phyloP scores from a whole-genome alignment of 2,113 vertebrate genomes.

The Poeciliopsis prolifica region DNA sequence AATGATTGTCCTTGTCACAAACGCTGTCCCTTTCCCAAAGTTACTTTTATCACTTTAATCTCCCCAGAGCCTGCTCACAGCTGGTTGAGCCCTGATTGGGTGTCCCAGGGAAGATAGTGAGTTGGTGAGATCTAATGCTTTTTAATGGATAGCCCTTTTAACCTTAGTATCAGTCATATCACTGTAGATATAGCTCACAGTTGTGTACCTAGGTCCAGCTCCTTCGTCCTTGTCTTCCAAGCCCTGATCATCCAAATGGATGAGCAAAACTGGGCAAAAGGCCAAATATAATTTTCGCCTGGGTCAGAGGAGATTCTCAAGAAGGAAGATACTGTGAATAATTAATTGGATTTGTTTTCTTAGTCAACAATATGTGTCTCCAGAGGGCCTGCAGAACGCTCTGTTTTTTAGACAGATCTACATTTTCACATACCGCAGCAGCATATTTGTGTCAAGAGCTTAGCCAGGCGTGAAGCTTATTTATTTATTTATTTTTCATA shows the following conservation, averaged over 20 bases:
- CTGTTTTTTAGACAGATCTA: constrained; percentile 37
- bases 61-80: constrained; percentile 10
- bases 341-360: constrained; percentile 68
- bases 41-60: constrained; percentile 24
- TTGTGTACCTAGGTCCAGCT: constrained; percentile 7
- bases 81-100: constrained; percentile 9
- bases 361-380: constrained; percentile 54
- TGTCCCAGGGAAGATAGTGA: constrained; percentile 18
- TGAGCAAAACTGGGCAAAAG: constrained; percentile 49
- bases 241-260: constrained; percentile 30
- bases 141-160: constrained; percentile 58
- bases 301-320: constrained; percentile 28
- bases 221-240: constrained; percentile 11
- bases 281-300: constrained; percentile 20
- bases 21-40: constrained; percentile 5
- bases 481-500: constrained; percentile 17
- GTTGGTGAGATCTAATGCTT: constrained; percentile 23
- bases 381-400: constrained; percentile 29
- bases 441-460: constrained; percentile 64
- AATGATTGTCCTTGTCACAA: constrained; percentile 7
- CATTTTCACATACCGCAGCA: constrained; percentile 51
- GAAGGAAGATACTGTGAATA: constrained; percentile 58
- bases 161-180: constrained; percentile 40
- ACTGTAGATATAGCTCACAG: constrained; percentile 18
- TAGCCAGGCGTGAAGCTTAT: constrained; percentile 49